phyloP scores from a whole-genome alignment of 2,113 vertebrate species.

The Mastomys coucha region DNA sequence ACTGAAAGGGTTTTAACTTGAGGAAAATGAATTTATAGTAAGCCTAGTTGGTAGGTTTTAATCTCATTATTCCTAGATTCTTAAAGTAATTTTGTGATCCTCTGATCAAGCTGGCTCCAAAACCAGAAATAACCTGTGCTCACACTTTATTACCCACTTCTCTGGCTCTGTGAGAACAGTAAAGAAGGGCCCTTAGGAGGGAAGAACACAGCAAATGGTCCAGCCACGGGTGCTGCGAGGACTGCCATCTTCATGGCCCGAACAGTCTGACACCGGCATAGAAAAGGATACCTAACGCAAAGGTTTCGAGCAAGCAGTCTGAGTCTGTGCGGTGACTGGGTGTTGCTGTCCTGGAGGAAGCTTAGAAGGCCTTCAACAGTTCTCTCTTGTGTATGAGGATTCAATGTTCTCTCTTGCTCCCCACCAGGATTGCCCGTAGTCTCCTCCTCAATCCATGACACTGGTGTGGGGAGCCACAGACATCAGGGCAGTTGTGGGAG shows the following conservation, averaged over 20 bases:
- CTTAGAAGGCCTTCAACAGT: neutral
- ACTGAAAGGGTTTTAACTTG: conserved; percentile 32
- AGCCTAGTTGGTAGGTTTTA: conserved; percentile 42
- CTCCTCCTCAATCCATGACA: neutral
- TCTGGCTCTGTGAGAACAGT: neutral
- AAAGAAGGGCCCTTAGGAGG: neutral
- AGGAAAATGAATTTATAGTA: conserved; percentile 53
- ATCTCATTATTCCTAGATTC: neutral
- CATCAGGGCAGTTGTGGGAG: neutral
- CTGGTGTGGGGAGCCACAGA: neutral
- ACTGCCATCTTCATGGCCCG: neutral
- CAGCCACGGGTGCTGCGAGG: neutral
- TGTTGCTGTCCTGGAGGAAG: neutral
- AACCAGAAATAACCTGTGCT: neutral
- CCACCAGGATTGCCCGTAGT: neutral
- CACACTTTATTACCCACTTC: neutral
- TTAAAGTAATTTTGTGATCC: neutral
- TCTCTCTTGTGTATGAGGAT: neutral
- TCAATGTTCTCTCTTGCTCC: neutral
- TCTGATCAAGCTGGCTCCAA: neutral
- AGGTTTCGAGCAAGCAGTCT: neutral
- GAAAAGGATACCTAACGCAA: neutral
- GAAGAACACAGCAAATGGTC: neutral
- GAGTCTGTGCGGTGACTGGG: neutral
- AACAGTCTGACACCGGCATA: neutral